Evolutionary conservation across 2,113 vertebrate species (phyloP), one percentile per base, ranked within the genome.

Genomic region (Anguilla japonica): DNA sequence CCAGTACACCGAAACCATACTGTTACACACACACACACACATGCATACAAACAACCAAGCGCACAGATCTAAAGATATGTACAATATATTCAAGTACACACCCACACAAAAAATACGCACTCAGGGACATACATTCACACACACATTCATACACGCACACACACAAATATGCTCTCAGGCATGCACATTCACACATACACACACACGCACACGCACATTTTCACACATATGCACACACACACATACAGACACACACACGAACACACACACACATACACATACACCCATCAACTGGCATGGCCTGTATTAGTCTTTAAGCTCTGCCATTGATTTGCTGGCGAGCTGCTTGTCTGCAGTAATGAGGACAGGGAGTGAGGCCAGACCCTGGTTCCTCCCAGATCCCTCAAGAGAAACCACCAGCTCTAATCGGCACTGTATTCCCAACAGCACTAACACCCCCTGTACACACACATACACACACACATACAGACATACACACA

Each of bases 341-440:
- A 93, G 94, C 91, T 90, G 89, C 93, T 94, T 95, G 95, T 96
- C 94, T 94, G 89, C 86, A 87, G 90, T 95, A 95, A 96, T 94
- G 93, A 95, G 95, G 94, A 94, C 93, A 93, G 93, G 90, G 92
- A 95, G 90, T 88, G 91, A 92, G 91, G 91, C 88, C 50, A 91
- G 92, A 95, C 92, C 93, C 91, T 89, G 88, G 90, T 91, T 92
- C 91, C 90, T 90, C 84, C 82, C 87, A 46, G 86, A 86, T 93
- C 93, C 93, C 93, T 57, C 29, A 90, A 93, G 94, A 93, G 88
- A 83, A 91, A 88, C 89, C 91, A 89, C 88, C 91, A 83, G 91
- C 93, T 89, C 93, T 95, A 94, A 94, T 95, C 95, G 94, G 89
- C 91, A 91, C 89, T 92, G 92, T 90, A 90, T 92, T 93, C 91